Evolutionary conservation across 2,888 invertebrate species (phyloP).

Genomic region (Epinotia bilunana): DNA sequence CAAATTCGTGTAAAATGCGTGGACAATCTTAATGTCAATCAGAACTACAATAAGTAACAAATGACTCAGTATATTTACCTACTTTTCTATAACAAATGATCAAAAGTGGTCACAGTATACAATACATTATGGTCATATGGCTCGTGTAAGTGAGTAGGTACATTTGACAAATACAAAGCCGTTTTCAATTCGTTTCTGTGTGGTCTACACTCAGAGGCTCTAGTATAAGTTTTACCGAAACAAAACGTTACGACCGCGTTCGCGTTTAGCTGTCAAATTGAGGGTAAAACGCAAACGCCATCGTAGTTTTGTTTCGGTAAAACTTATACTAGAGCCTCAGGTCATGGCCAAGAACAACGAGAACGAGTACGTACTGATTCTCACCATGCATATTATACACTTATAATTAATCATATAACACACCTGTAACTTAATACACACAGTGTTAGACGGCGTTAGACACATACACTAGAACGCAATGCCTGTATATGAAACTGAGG

Average conservation of each 20-base stretch:
- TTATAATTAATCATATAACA: no score
- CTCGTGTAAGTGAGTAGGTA: not conserved
- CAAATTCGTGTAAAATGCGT: constrained; percentile 19
- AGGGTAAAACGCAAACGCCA: no score
- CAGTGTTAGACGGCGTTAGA: not conserved
- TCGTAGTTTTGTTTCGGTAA: no score
- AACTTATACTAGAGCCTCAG: no score
- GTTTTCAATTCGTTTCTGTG: not conserved
- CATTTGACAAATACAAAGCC: not conserved
- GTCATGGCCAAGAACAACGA: not conserved
- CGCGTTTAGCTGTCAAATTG: no score
- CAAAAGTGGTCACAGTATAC: not conserved
- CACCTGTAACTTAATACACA: not conserved
- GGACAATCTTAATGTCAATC: constrained; percentile 31
- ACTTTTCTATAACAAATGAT: not conserved
- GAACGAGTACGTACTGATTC: not conserved
- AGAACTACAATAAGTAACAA: constrained; percentile 26
- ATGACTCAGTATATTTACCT: not conserved
- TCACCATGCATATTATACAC: no score
- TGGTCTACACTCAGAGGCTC: not conserved
- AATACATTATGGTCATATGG: not conserved
- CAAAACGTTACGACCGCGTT: no score
- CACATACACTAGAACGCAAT: not conserved
- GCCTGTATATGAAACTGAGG: not conserved
- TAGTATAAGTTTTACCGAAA: no score